These are phyloP conservation scores for Penaeus japonicus DNA, from an alignment of 1,140 invertebrate genomes.

Conservation along the genomic window DNA sequence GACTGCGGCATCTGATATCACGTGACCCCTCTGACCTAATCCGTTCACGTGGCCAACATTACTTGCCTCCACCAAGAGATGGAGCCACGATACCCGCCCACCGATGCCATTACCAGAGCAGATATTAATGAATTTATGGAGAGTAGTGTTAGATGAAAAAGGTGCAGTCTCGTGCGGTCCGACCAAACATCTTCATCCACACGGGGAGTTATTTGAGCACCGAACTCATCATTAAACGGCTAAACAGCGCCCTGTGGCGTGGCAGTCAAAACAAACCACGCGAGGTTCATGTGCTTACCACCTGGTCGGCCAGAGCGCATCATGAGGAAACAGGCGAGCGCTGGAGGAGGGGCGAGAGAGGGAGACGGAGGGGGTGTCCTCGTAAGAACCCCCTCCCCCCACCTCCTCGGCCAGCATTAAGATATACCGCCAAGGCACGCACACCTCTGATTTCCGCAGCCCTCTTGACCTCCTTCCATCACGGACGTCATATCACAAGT, in stretches of 20 bases:
- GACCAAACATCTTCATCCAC: too few relatives aligned
- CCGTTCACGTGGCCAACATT: conserved; percentile 35
- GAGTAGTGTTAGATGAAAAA: neutral
- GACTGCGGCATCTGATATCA: conserved; percentile 44
- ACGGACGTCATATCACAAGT: too few relatives aligned
- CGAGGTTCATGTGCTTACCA: too few relatives aligned
- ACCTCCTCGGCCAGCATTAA: neutral
- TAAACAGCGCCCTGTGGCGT: neutral
- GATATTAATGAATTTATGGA: conserved; percentile 53
- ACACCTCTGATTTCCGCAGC: too few relatives aligned
- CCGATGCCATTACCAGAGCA: conserved; percentile 22
- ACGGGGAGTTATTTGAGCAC: too few relatives aligned
- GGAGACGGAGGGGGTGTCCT: neutral
- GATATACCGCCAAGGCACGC: too few relatives aligned
- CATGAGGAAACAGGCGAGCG: too few relatives aligned
- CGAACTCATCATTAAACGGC: neutral
- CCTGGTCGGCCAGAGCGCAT: too few relatives aligned
- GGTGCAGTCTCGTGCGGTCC: too few relatives aligned
- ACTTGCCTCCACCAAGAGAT: conserved; percentile 36
- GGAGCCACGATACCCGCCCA: neutral
- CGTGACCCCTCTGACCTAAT: conserved; percentile 31
- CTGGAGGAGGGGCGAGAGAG: neutral
- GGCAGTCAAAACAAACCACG: too few relatives aligned
- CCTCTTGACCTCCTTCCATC: too few relatives aligned
- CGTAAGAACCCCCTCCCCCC: neutral